Base-by-base conservation (phyloP, 2,797 vertebrate species). In the Microcaecilia unicolor region DNA sequence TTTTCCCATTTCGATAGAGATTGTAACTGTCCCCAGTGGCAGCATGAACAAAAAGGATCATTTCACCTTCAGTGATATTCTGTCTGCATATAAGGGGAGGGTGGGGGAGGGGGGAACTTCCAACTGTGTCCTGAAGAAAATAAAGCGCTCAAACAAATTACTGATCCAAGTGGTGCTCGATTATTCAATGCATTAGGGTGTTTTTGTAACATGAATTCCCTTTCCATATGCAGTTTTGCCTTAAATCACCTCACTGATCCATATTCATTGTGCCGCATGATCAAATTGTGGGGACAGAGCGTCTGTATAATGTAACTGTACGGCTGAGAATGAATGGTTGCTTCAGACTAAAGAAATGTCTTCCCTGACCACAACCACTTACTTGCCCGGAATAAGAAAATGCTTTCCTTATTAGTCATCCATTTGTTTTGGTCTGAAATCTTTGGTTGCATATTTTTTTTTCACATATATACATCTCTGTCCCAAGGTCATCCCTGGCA, bases 341-440 rank as follows among this genome's bases (percentile, higher is more conserved):
- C 55, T 56, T 37, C 44, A 59, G 39, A 22, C 42, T 44, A 32
- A 67, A 69, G 55, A 71, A 70, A 12, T 38, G 36, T 38, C 34
- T 48, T 37, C 46, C 45, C 27, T 23, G 55, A 46, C 37, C 8
- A 22, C 25, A 30, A 12, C 45, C 48, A 61, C 4, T 57, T 51
- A 57, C 14, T 36, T 37, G 14, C 35, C 47, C 34, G 40, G 54
- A 42, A 37, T 49, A 60, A 30, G n/a, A 39, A 55, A 55, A 58
- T 44, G 32, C 35, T 59, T 55, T 35, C 25, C 39, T 33, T 52
- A 9, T 47, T 44, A 33, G 26, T 51, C 41, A 22, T 46, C 29
- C 23, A 8, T 25, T 27, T 45, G 23, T 51, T 44, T 41, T 51
- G 42, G 25, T 55, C 58, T 24, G 28, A n/a, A 18, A 41, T 21